Evolutionary conservation across 2,113 vertebrate species (phyloP), one percentile per base, ranked within the genome.

Genomic region (Pitta sordida): DNA sequence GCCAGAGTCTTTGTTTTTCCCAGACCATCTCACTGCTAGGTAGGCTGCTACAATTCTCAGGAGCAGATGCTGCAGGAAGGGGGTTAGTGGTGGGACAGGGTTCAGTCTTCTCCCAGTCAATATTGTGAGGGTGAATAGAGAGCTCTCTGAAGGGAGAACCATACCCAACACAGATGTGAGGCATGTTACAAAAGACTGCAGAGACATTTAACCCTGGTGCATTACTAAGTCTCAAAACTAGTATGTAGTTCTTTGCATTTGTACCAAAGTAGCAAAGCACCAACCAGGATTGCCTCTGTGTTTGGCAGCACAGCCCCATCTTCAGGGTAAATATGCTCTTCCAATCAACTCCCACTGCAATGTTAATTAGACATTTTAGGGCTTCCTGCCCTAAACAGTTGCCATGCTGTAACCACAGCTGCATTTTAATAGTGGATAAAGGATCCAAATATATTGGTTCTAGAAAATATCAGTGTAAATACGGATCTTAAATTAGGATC

Each of bases 301-400:
- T 37, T 86, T 90, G 70, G 82, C 23, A 0, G 58, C 39, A 70
- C 60, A 88, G 79, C 62, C 49, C 77, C 81, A 84, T 91, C 94
- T 88, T 92, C 91, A 94, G 75, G 60, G 92, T 83, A 90, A 94
- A 55, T 77, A 86, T 29, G 39, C 86, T 80, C 81, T 91, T 88
- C 91, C 82, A 96, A 71, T 87, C 87, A 93, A 70, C 92, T 91
- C 82, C 63, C 71, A 41, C 51, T 80, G 51, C 59, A 83, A 69
- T 94, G 92, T 93, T 77, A 55, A 91, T 90, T 67, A 91, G 90
- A 77, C 55, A 83, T 92, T 85, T 83, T 60, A 48, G 83, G 79
- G 82, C 59, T 88, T 89, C 63, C 86, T 92, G 73, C 55, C 43
- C 44, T 59, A 85, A 89, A 87, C 58, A 87, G 71, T 83, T 93